Evolutionary conservation across 1,140 invertebrate genomes (phyloP), one percentile per base, ranked within the genome.

Genomic region (Sitophilus oryzae): DNA sequence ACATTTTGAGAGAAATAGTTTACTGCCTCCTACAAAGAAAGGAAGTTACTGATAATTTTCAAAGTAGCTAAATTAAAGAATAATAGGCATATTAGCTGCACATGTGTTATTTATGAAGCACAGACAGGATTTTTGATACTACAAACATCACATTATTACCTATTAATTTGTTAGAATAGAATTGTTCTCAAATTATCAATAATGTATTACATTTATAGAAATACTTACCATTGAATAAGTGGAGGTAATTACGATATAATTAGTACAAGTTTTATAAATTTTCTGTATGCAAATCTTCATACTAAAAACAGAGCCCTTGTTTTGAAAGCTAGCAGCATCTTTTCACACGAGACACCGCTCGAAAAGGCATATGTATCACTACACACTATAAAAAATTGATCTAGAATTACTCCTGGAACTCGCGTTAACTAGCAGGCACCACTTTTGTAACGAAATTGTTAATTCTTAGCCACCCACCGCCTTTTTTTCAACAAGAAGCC

Each of bases 401-500:
- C 35, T 52, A 25, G 52, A 47, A 58, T 34, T 21, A 23, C 23
- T 47, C 20, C 25, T 20, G 25, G 22, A 21, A 42, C 19, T 51
- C 19, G 34, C 41, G 38, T 14, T 23, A 22, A 23, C n/a, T 22
- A 14, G 20, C 11, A n/a, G 37, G 25, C 34, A 19, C 43, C 3
- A 44, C 15, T 15, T 1, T 0, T n/a, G 42, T 36, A 14, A 19
- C 14, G 35, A 40, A 43, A 51, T 34, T 20, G 19, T 18, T 30
- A 47, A 49, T 53, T 53, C 25, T 58, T 35, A 25, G 23, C 38
- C 51, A 45, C 38, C 44, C 45, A 42, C 43, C 45, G 38, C 25
- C 47, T 50, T 58, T 52, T 11, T 52, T 43, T 46, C 34, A 55
- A 37, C 34, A 55, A 52, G 52, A 54, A 59, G 52, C 52, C 57